Conservation (phyloP, 2,888 invertebrate genomes). For the Leptopterna dolabrata region DNA sequence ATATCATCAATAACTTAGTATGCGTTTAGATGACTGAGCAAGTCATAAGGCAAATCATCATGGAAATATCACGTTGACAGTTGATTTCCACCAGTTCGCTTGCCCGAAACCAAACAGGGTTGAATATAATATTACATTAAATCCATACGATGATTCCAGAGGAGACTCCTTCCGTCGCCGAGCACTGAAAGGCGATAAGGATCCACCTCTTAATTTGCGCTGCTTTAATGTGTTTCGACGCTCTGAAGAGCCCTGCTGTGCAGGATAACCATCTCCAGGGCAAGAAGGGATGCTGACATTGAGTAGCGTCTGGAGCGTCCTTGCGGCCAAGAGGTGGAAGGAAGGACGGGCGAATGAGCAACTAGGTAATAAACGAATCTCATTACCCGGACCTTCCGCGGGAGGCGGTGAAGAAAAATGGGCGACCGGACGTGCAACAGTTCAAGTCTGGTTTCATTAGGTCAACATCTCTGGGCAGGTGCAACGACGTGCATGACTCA, state of each 20-base stretch:
- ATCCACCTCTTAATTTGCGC: not conserved
- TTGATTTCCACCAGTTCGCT: too few relatives aligned
- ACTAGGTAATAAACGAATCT: constrained; percentile 50
- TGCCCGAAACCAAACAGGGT: not conserved
- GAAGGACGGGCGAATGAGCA: constrained; percentile 52
- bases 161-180: not conserved
- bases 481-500: too few relatives aligned
- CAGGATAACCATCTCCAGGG: not conserved
- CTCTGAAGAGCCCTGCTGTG: not conserved
- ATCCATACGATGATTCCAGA: not conserved
- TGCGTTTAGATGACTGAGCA: too few relatives aligned
- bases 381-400: constrained; percentile 36
- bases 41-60: too few relatives aligned
- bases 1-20: too few relatives aligned
- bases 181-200: too few relatives aligned
- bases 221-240: not conserved
- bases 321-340: constrained; percentile 14
- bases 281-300: constrained; percentile 22
- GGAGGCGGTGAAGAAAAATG: constrained; percentile 19
- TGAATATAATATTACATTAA: not conserved
- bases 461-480: not conserved
- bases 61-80: too few relatives aligned
- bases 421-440: constrained; percentile 20
- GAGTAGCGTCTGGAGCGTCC: constrained; percentile 12
- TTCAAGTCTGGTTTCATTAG: not conserved